Conservation (phyloP, 2,113 vertebrate species). For the Tylochromis polylepis region DNA sequence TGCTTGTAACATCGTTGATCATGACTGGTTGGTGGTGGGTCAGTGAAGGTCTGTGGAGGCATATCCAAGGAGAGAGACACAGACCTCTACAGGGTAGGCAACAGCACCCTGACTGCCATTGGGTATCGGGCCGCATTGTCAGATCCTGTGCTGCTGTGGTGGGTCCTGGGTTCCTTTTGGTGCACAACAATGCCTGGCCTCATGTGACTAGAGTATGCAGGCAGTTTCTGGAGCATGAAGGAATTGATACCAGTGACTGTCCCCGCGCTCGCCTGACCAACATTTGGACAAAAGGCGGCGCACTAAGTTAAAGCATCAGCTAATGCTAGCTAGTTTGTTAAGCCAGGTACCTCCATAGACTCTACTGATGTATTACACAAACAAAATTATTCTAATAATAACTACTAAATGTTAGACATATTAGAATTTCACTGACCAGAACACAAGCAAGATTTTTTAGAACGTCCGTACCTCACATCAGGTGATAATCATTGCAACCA, state of each 20-base stretch:
- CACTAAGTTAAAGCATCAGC: not conserved
- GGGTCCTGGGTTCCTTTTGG: not conserved
- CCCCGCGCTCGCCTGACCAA: not conserved
- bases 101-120: not conserved
- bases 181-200: not conserved
- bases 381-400: not conserved
- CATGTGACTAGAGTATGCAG: not conserved
- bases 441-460: not conserved
- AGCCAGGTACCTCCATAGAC: not conserved
- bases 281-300: not conserved
- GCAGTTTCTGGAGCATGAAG: not conserved
- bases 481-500: not conserved
- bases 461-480: not conserved
- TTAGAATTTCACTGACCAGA: not conserved
- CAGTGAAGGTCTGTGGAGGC: not conserved
- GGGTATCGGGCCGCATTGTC: not conserved
- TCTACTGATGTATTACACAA: not conserved
- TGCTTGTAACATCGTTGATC: no score
- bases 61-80: not conserved
- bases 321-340: not conserved
- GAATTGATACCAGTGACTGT: not conserved
- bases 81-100: not conserved
- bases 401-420: not conserved
- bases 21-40: not conserved
- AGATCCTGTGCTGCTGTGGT: not conserved